phyloP scores from a whole-genome alignment of 2,113 vertebrate genomes.

The Numida meleagris region DNA sequence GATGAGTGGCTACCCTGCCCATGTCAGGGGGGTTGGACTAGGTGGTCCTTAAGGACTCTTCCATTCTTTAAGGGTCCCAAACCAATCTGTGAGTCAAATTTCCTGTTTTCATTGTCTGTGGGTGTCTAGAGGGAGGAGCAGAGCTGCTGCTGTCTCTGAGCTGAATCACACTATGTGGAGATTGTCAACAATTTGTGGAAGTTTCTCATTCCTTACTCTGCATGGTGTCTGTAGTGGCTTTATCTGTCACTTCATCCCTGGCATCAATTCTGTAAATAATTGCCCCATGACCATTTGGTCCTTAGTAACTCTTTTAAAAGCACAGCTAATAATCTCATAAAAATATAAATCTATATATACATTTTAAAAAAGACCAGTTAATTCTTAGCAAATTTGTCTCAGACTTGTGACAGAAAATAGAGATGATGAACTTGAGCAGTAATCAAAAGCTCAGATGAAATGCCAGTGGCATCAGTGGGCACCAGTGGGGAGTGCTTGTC shows the following conservation, averaged over 20 bases:
- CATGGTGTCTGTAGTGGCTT: background rate
- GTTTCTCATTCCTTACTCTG: constrained; percentile 18
- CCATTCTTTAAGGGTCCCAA: background rate
- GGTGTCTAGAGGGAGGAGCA: background rate
- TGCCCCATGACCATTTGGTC: background rate
- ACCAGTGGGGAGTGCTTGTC: rapidly evolving
- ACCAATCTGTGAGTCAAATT: background rate
- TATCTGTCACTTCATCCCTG: background rate
- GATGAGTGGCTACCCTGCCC: background rate
- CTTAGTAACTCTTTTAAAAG: constrained; percentile 38
- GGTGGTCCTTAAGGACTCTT: background rate
- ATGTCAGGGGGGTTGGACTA: background rate
- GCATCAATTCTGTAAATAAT: constrained; percentile 41
- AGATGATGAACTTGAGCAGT: background rate
- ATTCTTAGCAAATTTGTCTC: background rate
- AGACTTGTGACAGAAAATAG: background rate
- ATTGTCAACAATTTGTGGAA: background rate
- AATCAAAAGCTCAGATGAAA: background rate
- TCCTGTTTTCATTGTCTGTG: background rate
- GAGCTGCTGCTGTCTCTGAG: background rate
- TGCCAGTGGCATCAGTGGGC: rapidly evolving
- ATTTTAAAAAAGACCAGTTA: background rate
- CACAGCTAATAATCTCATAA: constrained; percentile 34
- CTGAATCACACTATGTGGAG: background rate
- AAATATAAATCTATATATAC: background rate